Percentiles rank a stretch among this genome's conserved stretches.
These are phyloP conservation scores for Antitype chi DNA, from an alignment of 2,888 invertebrate genomes.

Conservation along the genomic window DNA sequence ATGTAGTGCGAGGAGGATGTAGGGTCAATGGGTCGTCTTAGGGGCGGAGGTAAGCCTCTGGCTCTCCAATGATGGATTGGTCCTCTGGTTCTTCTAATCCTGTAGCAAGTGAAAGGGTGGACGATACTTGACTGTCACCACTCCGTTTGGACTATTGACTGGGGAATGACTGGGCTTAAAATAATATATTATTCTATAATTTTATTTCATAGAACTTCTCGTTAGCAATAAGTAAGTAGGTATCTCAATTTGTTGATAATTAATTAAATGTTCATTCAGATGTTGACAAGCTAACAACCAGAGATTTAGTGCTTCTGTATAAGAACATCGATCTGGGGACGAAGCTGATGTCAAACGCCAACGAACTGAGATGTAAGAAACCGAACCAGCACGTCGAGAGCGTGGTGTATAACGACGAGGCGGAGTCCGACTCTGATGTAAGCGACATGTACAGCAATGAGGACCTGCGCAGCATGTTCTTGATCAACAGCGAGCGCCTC, in stretches of 20 bases:
- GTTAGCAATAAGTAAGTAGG: background rate
- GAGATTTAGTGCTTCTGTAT: slow-evolving; percentile 84
- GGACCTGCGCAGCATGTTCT: slow-evolving; percentile 76
- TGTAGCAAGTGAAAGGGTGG: background rate
- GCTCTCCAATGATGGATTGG: background rate
- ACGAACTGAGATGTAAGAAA: slow-evolving; percentile 66
- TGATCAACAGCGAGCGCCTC: slow-evolving; percentile 80
- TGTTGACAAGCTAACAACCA: slow-evolving; percentile 74
- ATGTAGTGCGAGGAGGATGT: background rate
- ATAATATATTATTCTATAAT: background rate
- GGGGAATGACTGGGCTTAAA: background rate
- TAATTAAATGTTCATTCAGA: slow-evolving; percentile 63
- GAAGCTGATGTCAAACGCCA: slow-evolving; percentile 74
- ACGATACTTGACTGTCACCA: background rate
- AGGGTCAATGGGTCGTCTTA: no score
- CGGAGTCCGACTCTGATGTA: slow-evolving; percentile 82
- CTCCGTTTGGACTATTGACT: background rate
- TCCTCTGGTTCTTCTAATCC: background rate
- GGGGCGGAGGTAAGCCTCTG: background rate
- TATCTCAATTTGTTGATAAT: slow-evolving; percentile 3
- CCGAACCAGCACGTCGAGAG: slow-evolving; percentile 85
- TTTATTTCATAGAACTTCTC: background rate
- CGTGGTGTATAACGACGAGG: slow-evolving; percentile 82
- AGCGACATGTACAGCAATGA: slow-evolving; percentile 79
- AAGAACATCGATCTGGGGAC: slow-evolving; percentile 84